Base-by-base conservation (phyloP, 2,113 vertebrate genomes). In the Cryptomyrus ogoouensis region DNA sequence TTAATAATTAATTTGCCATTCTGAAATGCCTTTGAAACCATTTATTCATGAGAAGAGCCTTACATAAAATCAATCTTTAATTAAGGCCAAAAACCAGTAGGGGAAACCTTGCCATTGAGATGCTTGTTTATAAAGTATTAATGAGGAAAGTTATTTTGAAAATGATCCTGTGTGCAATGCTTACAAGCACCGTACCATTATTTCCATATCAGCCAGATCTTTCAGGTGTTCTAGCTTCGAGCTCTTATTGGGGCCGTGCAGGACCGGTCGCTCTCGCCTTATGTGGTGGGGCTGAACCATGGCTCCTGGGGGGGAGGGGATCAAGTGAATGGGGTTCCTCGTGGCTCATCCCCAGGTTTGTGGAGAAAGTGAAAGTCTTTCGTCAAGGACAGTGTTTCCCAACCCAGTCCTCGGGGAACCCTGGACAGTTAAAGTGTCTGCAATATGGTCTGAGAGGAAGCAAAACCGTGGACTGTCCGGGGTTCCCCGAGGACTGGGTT, bases 1-100 rank as follows among this genome's bases (percentile, higher is more conserved):
- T 83, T 89, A 89, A 89, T 89, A 53, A 89, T 89, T 89, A 80
- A 83, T 89, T 83, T 89, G 44, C 88, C 31, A 89, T 89, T 89
- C 88, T 83, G 88, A 89, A 89, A 83, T 83, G 70, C 44, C 70
- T 89, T 83, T 83, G 88, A 53, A 89, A 83, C 66, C 88, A 39
- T 89, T 89, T 89, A 77, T 50, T 77, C 44, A 50, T 77, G 88
- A 89, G 47, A 83, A 52, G 47, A 53, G 62, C 49, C 70, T 50
- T 80, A 24, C 47, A 80, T 52, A 52, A 77, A 50, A 77, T 89
- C 88, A 89, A 89, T 89, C 88, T 83, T 89, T 83, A 83, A 89
- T 89, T 89, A 89, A 52, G 27, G 46, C 31, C 46, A 53, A 17
- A 50, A 83, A 17, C 70, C 46, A 77, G 70, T 50, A 53, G 47